Evolutionary conservation across 64 coral and sea anemone genomes (phyloP).

Genomic region (Pocillopora verrucosa): DNA sequence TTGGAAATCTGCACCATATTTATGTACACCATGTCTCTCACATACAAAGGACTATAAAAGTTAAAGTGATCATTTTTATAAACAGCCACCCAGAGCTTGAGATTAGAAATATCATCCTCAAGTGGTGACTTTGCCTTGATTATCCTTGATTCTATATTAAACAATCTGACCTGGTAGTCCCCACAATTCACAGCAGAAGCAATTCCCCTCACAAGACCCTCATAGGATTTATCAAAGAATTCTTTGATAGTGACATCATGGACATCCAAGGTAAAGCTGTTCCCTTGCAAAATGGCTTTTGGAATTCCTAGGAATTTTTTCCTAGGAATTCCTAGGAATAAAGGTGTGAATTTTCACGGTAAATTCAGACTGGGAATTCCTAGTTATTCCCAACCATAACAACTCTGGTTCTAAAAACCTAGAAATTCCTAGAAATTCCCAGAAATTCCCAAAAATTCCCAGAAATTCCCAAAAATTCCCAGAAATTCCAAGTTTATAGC

Average conservation of each 20-base stretch:
- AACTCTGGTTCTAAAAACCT: no score
- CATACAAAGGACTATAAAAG: conserved; percentile 54
- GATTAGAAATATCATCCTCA: conserved; percentile 63
- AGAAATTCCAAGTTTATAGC: no score
- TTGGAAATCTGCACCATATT: conserved; percentile 56
- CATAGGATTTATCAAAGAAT: conserved; percentile 75
- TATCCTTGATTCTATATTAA: conserved; percentile 67
- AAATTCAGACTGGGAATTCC: no score
- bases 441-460: no score
- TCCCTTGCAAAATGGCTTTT: no score
- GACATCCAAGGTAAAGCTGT: conserved; percentile 70
- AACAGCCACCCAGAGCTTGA: conserved; percentile 84
- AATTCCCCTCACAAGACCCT: conserved; percentile 41
- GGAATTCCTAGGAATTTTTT: no score
- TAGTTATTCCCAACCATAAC: no score
- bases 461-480: no score
- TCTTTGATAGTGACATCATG: conserved; percentile 58
- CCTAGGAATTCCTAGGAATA: no score
- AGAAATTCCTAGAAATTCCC: no score
- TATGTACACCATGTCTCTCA: conserved; percentile 76
- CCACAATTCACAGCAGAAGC: conserved; percentile 33
- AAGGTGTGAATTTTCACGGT: no score
- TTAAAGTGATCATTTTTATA: conserved; percentile 56
- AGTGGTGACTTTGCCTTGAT: conserved; percentile 40
- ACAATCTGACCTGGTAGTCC: conserved; percentile 70